phyloP scores from a whole-genome alignment of 2,797 vertebrate genomes.

The Poecile montanus region DNA sequence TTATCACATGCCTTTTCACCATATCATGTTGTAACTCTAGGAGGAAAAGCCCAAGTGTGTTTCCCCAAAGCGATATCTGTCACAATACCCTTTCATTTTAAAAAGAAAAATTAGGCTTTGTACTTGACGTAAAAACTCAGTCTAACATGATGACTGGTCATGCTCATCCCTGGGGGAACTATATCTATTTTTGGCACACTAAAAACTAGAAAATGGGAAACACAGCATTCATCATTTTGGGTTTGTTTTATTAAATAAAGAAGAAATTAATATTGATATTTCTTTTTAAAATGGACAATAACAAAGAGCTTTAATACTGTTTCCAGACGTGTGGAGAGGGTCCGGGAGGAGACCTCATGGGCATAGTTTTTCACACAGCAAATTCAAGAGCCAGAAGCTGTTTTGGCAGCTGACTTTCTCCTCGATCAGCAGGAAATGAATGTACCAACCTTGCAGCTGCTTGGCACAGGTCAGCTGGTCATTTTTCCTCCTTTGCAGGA shows the following conservation, averaged over 20 bases:
- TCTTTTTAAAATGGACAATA: not conserved
- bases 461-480: not conserved
- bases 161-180: not conserved
- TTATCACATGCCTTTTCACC: not conserved
- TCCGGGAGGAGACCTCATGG: not conserved
- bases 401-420: not conserved
- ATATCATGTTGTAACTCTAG: not conserved
- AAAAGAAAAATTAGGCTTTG: not conserved
- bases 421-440: not conserved
- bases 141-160: not conserved
- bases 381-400: not conserved
- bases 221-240: fast-evolving
- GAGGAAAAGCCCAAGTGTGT: not conserved
- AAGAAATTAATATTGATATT: not conserved
- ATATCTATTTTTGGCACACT: not conserved
- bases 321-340: not conserved
- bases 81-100: not conserved
- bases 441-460: not conserved
- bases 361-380: not conserved
- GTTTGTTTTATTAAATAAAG: not conserved
- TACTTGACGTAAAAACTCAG: not conserved
- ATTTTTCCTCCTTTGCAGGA: not conserved
- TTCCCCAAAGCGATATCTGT: not conserved
- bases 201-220: not conserved
- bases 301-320: not conserved